phyloP scores from a whole-genome alignment of 2,888 invertebrate genomes.

The Octonoba sinensis region DNA sequence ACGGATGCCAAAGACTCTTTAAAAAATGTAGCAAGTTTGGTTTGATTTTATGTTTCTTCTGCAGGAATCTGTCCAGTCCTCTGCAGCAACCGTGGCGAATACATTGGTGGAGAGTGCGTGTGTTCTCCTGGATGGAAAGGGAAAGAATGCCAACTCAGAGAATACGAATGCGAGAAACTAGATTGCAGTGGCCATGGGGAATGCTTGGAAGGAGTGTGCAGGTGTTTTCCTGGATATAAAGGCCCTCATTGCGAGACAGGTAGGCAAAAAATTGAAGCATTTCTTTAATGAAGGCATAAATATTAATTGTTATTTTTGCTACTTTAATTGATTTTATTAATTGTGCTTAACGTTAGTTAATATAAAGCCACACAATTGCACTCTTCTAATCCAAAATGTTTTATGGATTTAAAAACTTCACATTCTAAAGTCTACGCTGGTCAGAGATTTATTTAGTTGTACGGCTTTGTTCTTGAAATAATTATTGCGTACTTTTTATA shows the following conservation, averaged over 20 bases:
- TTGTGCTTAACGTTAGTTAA: too few species aligned
- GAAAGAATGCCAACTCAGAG: constrained; percentile 90
- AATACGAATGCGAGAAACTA: constrained; percentile 85
- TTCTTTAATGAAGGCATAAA: not conserved
- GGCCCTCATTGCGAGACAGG: constrained; percentile 91
- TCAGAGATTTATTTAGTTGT: too few species aligned
- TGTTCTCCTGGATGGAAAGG: constrained; percentile 98
- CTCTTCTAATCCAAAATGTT: too few species aligned
- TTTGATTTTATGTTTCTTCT: constrained; percentile 67
- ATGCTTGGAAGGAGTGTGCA: constrained; percentile 87
- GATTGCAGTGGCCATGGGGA: constrained; percentile 91
- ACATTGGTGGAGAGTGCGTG: constrained; percentile 88
- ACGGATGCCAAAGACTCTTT: too few species aligned
- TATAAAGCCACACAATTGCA: too few species aligned
- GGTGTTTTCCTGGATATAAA: constrained; percentile 91
- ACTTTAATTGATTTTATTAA: too few species aligned
- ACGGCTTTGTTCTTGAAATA: too few species aligned
- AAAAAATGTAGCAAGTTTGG: too few species aligned
- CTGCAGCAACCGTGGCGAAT: constrained; percentile 95
- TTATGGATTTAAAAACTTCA: too few species aligned
- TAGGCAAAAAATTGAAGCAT: constrained; percentile 69
- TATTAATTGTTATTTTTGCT: not conserved
- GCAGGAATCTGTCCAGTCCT: constrained; percentile 95
- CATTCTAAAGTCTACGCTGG: too few species aligned
- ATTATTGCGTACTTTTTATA: too few species aligned